phyloP scores from a whole-genome alignment of 23 tunicate species.

The Diplosoma virens region DNA sequence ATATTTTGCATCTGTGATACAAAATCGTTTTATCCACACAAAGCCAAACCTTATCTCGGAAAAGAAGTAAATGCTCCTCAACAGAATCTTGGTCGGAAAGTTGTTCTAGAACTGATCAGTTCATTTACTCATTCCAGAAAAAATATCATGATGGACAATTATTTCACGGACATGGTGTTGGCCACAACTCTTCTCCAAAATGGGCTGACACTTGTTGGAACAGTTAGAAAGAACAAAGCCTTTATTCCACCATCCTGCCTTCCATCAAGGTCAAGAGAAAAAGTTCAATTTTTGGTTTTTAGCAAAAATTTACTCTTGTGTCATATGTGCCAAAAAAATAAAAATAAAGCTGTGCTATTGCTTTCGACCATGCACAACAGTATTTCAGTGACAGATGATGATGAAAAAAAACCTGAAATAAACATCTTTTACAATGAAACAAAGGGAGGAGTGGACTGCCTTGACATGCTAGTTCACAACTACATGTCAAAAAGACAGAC shows the following conservation, averaged over 20 bases:
- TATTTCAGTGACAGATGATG: no score
- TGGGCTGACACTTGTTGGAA: conserved; percentile 7
- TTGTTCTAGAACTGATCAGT: not conserved
- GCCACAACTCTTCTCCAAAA: conserved; percentile 13
- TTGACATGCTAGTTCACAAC: no score
- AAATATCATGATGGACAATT: conserved; percentile 17
- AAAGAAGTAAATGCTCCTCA: conserved; percentile 11
- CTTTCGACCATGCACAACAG: no score
- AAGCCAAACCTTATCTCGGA: conserved; percentile 26
- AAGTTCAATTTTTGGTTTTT: no score
- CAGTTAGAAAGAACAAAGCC: conserved; percentile 19
- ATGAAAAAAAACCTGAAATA: no score
- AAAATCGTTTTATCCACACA: conserved; percentile 4
- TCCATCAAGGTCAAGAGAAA: conserved; percentile 18
- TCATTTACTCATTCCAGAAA: not conserved
- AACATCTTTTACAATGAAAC: no score
- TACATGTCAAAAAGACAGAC: no score
- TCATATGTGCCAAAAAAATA: no score
- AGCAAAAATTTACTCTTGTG: no score
- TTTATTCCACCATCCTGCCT: conserved; percentile 5
- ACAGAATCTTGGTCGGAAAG: not conserved
- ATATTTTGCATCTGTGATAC: conserved; percentile 18
- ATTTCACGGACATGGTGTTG: conserved; percentile 11
- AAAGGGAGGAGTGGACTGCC: no score
- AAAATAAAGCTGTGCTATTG: no score